Conservation (phyloP, 1,140 invertebrate genomes). For the Globodera rostochiensis region DNA sequence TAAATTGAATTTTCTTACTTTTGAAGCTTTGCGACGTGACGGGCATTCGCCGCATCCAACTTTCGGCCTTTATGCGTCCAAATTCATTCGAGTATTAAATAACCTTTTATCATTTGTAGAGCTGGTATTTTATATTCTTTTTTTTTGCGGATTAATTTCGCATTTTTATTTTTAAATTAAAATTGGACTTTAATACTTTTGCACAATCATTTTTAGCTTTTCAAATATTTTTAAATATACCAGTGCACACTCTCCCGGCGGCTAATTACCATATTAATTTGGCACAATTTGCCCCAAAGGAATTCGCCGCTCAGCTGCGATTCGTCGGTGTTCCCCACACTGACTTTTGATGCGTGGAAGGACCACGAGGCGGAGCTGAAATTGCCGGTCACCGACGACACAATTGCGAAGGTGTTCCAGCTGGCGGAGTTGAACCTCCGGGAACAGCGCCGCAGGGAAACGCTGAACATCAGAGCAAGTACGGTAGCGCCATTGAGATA, state of each 20-base stretch:
- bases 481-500: constrained; percentile 3
- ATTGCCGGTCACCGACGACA: constrained; percentile 50
- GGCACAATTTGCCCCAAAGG: constrained; percentile 10
- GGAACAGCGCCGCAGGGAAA: constrained; percentile 45
- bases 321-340: constrained; percentile 32
- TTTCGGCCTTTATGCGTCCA: constrained; percentile 68
- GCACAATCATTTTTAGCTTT: no score
- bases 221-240: no score
- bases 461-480: constrained; percentile 47
- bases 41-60: constrained; percentile 71
- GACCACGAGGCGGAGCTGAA: constrained; percentile 45
- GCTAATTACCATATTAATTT: not conserved
- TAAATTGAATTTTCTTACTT: not conserved
- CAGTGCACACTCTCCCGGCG: no score
- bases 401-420: constrained; percentile 45
- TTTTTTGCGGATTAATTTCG: no score
- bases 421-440: constrained; percentile 49
- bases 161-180: no score
- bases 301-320: constrained; percentile 47
- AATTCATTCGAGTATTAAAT: constrained; percentile 46
- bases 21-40: constrained; percentile 78
- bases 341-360: constrained; percentile 36
- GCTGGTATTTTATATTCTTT: no score
- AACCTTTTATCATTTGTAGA: no score
- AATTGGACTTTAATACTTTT: no score